Base-by-base conservation (phyloP, 2,888 invertebrate species). In the Yponomeuta plumbellus region DNA sequence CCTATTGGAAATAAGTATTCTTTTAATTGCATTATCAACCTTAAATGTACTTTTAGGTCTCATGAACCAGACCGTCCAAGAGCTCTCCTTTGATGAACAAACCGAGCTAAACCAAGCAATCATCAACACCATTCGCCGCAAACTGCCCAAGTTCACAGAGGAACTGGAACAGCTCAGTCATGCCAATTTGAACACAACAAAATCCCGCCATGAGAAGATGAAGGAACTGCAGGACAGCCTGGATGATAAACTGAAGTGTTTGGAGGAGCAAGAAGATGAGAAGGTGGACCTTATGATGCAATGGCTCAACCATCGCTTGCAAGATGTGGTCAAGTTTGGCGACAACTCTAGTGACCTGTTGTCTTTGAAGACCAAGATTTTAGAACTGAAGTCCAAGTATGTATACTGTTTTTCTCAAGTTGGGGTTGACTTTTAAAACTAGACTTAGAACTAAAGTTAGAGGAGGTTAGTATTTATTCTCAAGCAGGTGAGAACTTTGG, bases 311-410 rank as follows among this genome's bases (percentile, higher is more conserved):
- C 84, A 86, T 67, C 75, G 85, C 26, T 69, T 88, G 8, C 73
- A 76, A 0, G 82, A 88, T 66, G 84, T 86, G 0, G 76, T 81
- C 0, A 78, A 74, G 63, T 88, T 85, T 67, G 83, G 77, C 67
- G 76, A 80, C 56, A 74, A 84, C 67, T 81, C 85, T 1, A 85
- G 80, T 71, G 88, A 90, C 66, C 71, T 88, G 13, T 70, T 86
- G 22, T 81, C 81, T 1, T 69, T 88, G 52, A 90, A 86, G 70
- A 86, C 87, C 6, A 85, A 77, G 68, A 86, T 88, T 64, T 72
- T 91, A 69, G 85, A 89, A 68, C 73, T 86, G n/a, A 91, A 91
- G 69, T 89, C 91, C 11, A 88, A 89, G 91, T 91, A 74, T 80
- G 86, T 78, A 58, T 59, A 61, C 6, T 57, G 56, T 20, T 22